Conservation (phyloP, 2,797 vertebrate genomes). For the Alcedo atthis region DNA sequence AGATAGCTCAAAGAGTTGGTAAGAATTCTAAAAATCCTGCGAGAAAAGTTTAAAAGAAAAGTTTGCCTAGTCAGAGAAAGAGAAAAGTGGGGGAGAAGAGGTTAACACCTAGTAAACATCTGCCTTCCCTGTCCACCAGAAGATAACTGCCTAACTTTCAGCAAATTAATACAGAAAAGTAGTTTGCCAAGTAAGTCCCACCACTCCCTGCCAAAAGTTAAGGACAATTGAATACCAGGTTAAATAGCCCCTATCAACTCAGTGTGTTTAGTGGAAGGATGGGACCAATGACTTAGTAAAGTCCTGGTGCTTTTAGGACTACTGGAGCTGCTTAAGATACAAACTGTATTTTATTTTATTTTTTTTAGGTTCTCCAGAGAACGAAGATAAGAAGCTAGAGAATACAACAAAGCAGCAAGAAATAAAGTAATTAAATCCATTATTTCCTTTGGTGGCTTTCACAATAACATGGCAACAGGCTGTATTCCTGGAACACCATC, state of each 20-base stretch:
- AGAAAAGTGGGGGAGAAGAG: background rate
- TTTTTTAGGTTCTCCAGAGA: conserved; percentile 6
- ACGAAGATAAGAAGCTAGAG: conserved; percentile 8
- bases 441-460: conserved; percentile 14
- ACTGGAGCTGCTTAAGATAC: background rate
- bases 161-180: background rate
- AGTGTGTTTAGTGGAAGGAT: background rate
- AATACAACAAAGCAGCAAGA: conserved; percentile 16
- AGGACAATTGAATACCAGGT: background rate
- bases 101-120: background rate
- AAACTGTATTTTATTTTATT: background rate
- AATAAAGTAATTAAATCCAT: conserved; percentile 34
- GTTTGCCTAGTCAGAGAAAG: background rate
- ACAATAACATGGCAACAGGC: conserved; percentile 29
- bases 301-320: background rate
- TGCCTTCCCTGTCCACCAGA: background rate
- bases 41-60: background rate
- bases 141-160: background rate
- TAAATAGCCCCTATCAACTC: background rate
- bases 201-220: background rate
- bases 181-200: background rate
- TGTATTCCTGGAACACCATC: background rate
- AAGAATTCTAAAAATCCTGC: background rate
- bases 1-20: background rate
- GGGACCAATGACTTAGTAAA: background rate